phyloP scores from a whole-genome alignment of 1,140 invertebrate species.

The Penaeus vannamei region DNA sequence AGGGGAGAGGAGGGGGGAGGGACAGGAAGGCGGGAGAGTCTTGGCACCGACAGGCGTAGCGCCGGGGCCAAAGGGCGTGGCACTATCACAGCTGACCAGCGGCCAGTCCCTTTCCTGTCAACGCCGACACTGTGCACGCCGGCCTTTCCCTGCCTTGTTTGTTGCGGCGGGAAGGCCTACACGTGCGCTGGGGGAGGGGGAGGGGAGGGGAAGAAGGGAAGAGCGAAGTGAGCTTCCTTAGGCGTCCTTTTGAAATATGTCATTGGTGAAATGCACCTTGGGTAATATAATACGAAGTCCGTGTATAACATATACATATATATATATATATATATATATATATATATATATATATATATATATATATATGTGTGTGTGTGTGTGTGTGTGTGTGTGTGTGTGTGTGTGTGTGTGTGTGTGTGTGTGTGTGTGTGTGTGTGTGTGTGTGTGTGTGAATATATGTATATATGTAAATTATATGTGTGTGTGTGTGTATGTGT shows the following conservation, averaged over 20 bases:
- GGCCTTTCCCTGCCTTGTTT: too few species aligned
- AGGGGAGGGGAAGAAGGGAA: background rate
- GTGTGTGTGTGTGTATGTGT: background rate
- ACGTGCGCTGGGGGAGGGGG: too few species aligned
- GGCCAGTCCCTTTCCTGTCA: too few species aligned
- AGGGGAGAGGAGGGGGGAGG: background rate
- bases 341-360: constrained; percentile 2
- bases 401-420: background rate
- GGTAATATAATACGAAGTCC: background rate
- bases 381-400: background rate
- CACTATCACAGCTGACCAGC: too few species aligned
- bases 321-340: background rate
- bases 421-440: background rate
- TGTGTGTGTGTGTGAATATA: background rate
- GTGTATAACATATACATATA: background rate
- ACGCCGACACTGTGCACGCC: too few species aligned
- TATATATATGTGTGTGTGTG: background rate
- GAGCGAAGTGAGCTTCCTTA: too few species aligned
- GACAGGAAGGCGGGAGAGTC: too few species aligned
- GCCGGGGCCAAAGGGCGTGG: too few species aligned
- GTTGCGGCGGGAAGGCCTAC: too few species aligned
- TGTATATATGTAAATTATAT: background rate
- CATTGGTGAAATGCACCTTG: background rate
- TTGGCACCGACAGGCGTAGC: too few species aligned
- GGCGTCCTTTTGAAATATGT: too few species aligned